Evolutionary conservation across 2,888 invertebrate species (phyloP), one percentile per base, ranked within the genome.

Genomic region (Sinohyriopsis cumingii): DNA sequence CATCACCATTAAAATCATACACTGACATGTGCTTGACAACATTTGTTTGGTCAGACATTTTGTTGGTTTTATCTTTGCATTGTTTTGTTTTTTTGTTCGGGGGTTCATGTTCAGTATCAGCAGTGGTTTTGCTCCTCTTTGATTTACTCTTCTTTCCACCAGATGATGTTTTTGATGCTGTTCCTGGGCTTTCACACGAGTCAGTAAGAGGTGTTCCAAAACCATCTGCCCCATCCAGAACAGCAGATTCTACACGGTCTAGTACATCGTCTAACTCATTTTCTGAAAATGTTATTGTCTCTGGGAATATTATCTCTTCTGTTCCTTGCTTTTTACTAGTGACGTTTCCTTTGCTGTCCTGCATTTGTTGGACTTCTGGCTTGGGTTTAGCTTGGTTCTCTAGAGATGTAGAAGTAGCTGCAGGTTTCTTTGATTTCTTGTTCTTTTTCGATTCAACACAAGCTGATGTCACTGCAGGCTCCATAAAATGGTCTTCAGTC

Each of bases 221-320:
- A 45, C 45, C 45, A 45, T 45, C 45, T 12, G 45, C 9, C 45
- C 45, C 45, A 3, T 45, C 45, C 15, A 45, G 45, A 45, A 45
- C 45, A 45, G 45, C 45, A 45, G 45, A 83, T 74, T 88, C 88
- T 19, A 88, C 87, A 67, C 87, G 88, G 69, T 88, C 87, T n/a
- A 89, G 73, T 5, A 89, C 87, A 68, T 83, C 85, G 9, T 78
- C 80, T 33, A 89, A 67, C 60, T 89, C 87, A 68, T 80, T 86
- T 67, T 83, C 87, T 61, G 80, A 77, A 72, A 89, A 88, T 45
- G 80, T 84, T 28, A 87, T 86, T 59, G 79, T 83, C 53, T 87
- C 87, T 9, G 87, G 86, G 59, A 87, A 78, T 63, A 67, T 68
- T 33, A 69, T 65, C 22, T 71, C 53, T 53, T 65, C 67, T 15